Evolutionary conservation across 1,140 invertebrate genomes (phyloP).

Genomic region (Drosophila ironensis): DNA sequence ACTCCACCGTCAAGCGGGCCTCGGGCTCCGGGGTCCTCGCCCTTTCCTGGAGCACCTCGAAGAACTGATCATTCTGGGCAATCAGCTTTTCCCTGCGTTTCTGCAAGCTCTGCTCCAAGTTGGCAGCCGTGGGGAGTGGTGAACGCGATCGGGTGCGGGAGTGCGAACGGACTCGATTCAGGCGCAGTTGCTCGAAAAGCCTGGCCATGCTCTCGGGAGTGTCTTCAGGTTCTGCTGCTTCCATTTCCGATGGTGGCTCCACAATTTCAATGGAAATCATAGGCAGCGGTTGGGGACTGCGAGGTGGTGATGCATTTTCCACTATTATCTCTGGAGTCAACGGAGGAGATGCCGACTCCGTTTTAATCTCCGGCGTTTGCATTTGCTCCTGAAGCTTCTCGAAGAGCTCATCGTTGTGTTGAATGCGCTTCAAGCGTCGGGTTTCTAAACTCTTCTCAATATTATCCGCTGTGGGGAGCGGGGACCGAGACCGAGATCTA

Average conservation of each 20-base stretch:
- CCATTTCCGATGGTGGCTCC: slow-evolving; percentile 8
- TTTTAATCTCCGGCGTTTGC: slow-evolving; percentile 3
- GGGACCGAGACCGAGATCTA: slow-evolving; percentile 60
- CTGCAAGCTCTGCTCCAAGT: slow-evolving; percentile 60
- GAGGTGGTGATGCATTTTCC: background rate
- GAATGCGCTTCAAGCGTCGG: slow-evolving; percentile 50
- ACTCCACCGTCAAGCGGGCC: slow-evolving; percentile 44
- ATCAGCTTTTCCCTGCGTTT: slow-evolving; percentile 50
- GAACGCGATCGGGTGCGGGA: slow-evolving; percentile 64
- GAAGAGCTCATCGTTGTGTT: slow-evolving; percentile 65
- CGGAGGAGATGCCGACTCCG: background rate
- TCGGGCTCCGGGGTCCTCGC: slow-evolving; percentile 54
- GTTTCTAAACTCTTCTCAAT: slow-evolving; percentile 59
- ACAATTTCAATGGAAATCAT: slow-evolving; percentile 48
- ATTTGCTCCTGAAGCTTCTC: slow-evolving; percentile 48
- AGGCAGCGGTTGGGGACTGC: slow-evolving; percentile 9
- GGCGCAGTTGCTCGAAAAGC: slow-evolving; percentile 62
- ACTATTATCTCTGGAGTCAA: background rate
- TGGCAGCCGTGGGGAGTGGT: slow-evolving; percentile 53
- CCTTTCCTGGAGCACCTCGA: slow-evolving; percentile 49
- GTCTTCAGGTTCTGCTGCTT: slow-evolving; percentile 28
- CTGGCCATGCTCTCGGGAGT: slow-evolving; percentile 61
- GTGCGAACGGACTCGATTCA: slow-evolving; percentile 59
- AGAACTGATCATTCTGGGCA: slow-evolving; percentile 66
- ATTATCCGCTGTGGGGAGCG: slow-evolving; percentile 65